phyloP scores from a whole-genome alignment of 2,113 vertebrate genomes.

The Odontesthes bonariensis region DNA sequence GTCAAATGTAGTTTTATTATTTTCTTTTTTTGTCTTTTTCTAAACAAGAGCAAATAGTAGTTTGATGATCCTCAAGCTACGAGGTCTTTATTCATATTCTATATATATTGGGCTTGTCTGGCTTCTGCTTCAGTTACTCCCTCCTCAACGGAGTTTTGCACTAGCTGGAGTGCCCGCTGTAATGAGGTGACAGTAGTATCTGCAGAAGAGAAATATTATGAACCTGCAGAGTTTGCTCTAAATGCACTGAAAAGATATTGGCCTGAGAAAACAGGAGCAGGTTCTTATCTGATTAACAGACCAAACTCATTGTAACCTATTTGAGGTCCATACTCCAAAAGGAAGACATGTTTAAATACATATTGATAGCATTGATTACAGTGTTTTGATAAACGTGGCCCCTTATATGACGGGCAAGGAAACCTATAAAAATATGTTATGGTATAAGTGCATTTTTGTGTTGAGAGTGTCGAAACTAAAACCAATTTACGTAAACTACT shows the following conservation, averaged over 20 bases:
- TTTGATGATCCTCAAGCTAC: constrained; percentile 51
- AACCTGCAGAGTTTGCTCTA: constrained; percentile 43
- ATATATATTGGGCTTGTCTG: constrained; percentile 54
- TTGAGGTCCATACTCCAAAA: constrained; percentile 12
- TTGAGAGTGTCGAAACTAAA: too few relatives aligned
- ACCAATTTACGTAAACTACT: too few relatives aligned
- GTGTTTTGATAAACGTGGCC: not conserved
- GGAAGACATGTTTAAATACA: not conserved
- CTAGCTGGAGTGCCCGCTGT: constrained; percentile 59
- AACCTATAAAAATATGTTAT: not conserved
- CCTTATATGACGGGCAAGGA: not conserved
- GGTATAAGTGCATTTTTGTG: too few relatives aligned
- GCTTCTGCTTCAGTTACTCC: constrained; percentile 48
- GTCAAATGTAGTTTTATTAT: not conserved
- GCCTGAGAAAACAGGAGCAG: constrained; percentile 40
- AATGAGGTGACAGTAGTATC: constrained; percentile 65
- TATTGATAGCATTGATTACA: too few relatives aligned
- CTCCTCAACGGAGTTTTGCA: constrained; percentile 52
- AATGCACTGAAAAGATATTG: constrained; percentile 31
- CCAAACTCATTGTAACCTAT: constrained; percentile 6
- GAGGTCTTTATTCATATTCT: constrained; percentile 66
- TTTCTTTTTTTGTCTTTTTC: not conserved
- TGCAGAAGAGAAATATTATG: constrained; percentile 40
- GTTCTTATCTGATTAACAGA: constrained; percentile 33
- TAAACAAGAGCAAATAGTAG: constrained; percentile 50